These are phyloP conservation scores for Metopia argyrocephala DNA, from an alignment of 2,888 invertebrate genomes.

Conservation along the genomic window DNA sequence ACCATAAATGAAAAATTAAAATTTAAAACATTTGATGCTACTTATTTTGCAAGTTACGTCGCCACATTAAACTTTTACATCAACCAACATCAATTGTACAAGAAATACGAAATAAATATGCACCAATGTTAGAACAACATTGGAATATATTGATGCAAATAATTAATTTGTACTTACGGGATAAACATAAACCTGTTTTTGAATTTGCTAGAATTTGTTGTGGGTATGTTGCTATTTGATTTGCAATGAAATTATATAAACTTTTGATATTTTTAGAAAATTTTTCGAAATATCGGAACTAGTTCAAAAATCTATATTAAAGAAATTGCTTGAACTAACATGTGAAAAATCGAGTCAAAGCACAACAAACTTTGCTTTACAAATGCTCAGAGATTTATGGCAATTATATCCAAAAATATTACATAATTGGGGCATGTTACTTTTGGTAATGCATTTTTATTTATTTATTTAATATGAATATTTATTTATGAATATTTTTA, in stretches of 20 bases:
- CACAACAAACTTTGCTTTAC: constrained; percentile 73
- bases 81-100: constrained; percentile 47
- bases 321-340: constrained; percentile 74
- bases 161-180: constrained; percentile 80
- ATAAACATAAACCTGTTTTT: constrained; percentile 79
- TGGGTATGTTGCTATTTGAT: constrained; percentile 71
- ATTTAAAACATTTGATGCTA: background rate
- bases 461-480: too few species aligned
- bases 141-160: constrained; percentile 81
- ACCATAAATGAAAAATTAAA: background rate
- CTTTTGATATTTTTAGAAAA: constrained; percentile 66
- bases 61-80: constrained; percentile 69
- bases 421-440: constrained; percentile 75
- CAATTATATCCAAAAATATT: constrained; percentile 73
- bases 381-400: constrained; percentile 74
- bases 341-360: constrained; percentile 73
- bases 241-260: background rate
- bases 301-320: constrained; percentile 74
- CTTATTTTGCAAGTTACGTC: constrained; percentile 70
- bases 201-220: constrained; percentile 82
- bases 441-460: constrained; percentile 68
- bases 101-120: constrained; percentile 77
- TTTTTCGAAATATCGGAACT: constrained; percentile 74
- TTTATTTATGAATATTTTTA: too few species aligned
- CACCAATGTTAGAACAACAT: constrained; percentile 80